phyloP scores from a whole-genome alignment of 2,888 invertebrate genomes.

The Branchipolynoe longqiensis region DNA sequence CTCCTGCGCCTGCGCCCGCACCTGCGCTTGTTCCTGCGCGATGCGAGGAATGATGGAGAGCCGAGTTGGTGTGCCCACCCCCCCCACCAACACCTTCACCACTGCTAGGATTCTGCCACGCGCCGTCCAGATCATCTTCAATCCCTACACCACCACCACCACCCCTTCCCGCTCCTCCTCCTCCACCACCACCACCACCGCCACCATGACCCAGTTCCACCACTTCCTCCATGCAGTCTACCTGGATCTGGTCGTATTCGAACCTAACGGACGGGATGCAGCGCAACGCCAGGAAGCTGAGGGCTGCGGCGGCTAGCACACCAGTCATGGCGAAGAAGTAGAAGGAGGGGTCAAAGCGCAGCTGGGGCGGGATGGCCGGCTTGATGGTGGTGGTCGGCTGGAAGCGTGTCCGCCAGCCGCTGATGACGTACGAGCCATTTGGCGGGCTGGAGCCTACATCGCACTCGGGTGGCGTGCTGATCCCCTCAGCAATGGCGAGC shows the following conservation, averaged over 20 bases:
- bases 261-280: conserved; percentile 38
- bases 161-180: no score
- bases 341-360: conserved; percentile 26
- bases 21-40: no score
- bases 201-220: conserved; percentile 36
- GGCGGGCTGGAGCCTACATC: not conserved
- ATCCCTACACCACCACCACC: conserved; percentile 2
- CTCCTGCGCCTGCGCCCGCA: no score
- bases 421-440: conserved; percentile 1
- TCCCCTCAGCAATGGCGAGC: conserved; percentile 63
- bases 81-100: not conserved
- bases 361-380: conserved; percentile 22
- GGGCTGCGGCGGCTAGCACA: conserved; percentile 51
- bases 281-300: conserved; percentile 62
- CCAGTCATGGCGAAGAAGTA: conserved; percentile 62
- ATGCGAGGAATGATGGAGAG: not conserved
- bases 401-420: conserved; percentile 16
- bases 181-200: not conserved
- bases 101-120: not conserved
- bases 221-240: conserved; percentile 57
- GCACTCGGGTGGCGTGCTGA: conserved; percentile 50
- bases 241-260: conserved; percentile 59
- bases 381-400: conserved; percentile 38
- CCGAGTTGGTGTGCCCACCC: not conserved
- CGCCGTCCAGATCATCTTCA: conserved; percentile 48